Evolutionary conservation across 2,113 vertebrate species (phyloP).

Genomic region (Aythya baeri): DNA sequence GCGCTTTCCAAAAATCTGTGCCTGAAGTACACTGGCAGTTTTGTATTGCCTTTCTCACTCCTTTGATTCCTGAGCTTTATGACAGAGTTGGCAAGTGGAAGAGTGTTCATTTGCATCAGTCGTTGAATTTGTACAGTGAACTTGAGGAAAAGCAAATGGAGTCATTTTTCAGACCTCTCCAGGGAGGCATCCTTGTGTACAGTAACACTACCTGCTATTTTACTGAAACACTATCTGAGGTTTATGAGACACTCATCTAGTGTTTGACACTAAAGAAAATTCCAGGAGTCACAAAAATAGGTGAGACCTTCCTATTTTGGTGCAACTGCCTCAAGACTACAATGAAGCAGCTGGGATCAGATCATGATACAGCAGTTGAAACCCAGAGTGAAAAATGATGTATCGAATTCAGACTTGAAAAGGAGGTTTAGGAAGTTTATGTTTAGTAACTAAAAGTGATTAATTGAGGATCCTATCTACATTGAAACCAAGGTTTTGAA

Average conservation of each 20-base stretch:
- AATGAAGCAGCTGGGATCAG: neutral
- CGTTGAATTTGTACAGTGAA: neutral
- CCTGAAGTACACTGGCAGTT: neutral
- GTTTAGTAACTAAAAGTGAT: neutral
- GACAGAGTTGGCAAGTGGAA: neutral
- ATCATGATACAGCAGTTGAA: neutral
- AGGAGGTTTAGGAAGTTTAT: neutral
- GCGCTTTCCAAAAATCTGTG: neutral
- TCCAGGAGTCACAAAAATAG: neutral
- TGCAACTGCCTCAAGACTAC: neutral
- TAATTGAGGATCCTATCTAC: neutral
- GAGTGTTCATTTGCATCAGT: neutral
- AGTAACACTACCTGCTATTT: neutral
- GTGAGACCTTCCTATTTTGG: conserved; percentile 4
- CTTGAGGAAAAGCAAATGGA: neutral
- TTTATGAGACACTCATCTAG: neutral
- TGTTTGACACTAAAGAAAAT: neutral
- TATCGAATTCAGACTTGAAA: neutral
- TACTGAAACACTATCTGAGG: neutral
- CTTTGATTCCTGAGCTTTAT: neutral
- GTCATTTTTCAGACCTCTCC: neutral
- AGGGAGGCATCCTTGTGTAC: neutral
- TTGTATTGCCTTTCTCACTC: neutral
- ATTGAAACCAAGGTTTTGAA: neutral
- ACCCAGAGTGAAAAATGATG: neutral